These are phyloP conservation scores for Itoplectis maculator DNA, from an alignment of 2,888 invertebrate genomes.

Conservation along the genomic window DNA sequence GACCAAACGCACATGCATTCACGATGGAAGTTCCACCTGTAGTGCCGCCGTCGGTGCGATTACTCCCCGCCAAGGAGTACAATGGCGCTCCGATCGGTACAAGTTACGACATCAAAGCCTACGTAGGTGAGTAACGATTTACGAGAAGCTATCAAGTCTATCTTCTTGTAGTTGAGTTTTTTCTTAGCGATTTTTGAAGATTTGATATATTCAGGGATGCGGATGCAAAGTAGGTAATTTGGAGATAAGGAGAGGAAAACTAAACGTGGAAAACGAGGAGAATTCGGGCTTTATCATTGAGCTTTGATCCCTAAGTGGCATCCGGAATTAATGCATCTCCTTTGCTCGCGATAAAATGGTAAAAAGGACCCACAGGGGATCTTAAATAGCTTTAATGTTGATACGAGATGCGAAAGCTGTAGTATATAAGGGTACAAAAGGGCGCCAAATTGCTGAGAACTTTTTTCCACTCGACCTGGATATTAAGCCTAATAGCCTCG, in stretches of 20 bases:
- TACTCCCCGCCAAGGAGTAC: constrained; percentile 96
- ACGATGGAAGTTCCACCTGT: constrained; percentile 92
- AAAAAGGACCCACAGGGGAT: constrained; percentile 2
- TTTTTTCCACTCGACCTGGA: background rate
- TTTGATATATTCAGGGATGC: background rate
- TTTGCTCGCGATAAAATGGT: constrained; percentile 1
- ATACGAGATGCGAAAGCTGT: background rate
- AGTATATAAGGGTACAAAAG: background rate
- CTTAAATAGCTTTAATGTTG: constrained; percentile 14
- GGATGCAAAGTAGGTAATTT: background rate
- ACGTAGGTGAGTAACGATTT: constrained; percentile 89
- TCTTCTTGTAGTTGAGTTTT: background rate
- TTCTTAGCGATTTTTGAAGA: background rate
- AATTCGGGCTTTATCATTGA: constrained; percentile 18
- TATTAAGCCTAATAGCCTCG: background rate
- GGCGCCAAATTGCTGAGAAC: background rate
- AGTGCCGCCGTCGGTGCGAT: constrained; percentile 95
- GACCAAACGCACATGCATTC: constrained; percentile 92
- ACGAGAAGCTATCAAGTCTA: background rate
- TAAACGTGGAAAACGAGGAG: constrained; percentile 13
- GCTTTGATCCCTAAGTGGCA: background rate
- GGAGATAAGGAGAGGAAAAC: constrained; percentile 11
- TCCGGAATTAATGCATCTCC: constrained; percentile 15
- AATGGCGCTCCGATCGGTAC: constrained; percentile 96
- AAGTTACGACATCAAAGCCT: constrained; percentile 95